Evolutionary conservation across 2,888 invertebrate genomes (phyloP), one percentile per base, ranked within the genome.

Genomic region (Suillia variegata): DNA sequence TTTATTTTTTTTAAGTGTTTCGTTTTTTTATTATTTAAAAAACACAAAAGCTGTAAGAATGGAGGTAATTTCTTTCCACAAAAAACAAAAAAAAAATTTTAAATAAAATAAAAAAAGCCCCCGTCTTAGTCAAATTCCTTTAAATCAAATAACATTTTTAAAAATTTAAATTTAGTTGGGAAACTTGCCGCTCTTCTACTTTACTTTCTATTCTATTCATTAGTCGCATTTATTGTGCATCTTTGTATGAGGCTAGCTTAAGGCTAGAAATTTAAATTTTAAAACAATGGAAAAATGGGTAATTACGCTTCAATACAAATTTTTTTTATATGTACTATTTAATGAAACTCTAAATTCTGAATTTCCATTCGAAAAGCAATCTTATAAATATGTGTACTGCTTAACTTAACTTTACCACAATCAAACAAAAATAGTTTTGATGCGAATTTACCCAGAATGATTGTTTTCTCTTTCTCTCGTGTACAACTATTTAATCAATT

Each of bases 1-100:
- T 55, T 20, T 58, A 54, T 51, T 61, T 62, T 38, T 59, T 56
- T 56, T 20, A 13, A 24, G 52, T 47, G n/a, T 53, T 51, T 54
- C 34, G 24, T 58, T 58, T 56, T 12, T 52, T 65, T 60, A 56
- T 57, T 56, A 50, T 54, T 56, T 59, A 31, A 58, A n/a, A 50
- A 26, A 59, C 47, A 58, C 53, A 51, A 61, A 61, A 62, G 10
- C n/a, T 38, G 38, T 13, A 5, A 6, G 20, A 33, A 54, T 31
- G 47, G 47, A 54, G 47, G 45, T 47, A 47, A 54, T 54, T 54
- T 54, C 47, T 54, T 54, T 54, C 47, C 45, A 54, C n/a, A n/a
- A n/a, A n/a, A n/a, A n/a, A n/a, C n/a, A n/a, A n/a, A n/a, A n/a
- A n/a, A n/a, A n/a, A n/a, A 47, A 38, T 17, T 22, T n/a, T 13